phyloP scores from a whole-genome alignment of 2,113 vertebrate species.

The Tyto alba region DNA sequence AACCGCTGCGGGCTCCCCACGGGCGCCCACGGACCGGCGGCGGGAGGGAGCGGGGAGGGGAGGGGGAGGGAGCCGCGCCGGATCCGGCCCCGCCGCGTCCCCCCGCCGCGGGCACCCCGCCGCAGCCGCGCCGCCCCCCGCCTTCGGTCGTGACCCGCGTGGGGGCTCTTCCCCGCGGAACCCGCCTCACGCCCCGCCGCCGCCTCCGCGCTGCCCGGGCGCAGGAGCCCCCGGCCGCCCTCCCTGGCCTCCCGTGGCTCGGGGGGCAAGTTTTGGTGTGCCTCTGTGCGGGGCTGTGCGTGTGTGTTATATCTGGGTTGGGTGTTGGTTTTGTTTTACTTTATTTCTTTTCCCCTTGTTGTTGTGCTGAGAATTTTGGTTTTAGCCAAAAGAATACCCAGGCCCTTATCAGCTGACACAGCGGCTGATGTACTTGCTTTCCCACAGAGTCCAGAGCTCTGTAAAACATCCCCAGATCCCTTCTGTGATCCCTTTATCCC shows the following conservation, averaged over 20 bases:
- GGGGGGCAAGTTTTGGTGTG: not conserved
- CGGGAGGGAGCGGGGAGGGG: not conserved
- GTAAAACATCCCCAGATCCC: not conserved
- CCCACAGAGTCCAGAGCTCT: not conserved
- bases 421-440: not conserved
- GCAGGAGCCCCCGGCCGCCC: not conserved
- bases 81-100: not conserved
- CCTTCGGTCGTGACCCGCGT: not conserved
- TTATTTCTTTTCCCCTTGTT: accelerated
- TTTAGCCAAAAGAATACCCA: not conserved
- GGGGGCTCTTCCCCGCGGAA: not conserved
- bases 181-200: not conserved
- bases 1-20: not conserved
- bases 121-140: not conserved
- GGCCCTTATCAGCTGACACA: not conserved
- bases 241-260: not conserved
- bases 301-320: not conserved
- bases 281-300: not conserved
- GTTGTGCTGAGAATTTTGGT: not conserved
- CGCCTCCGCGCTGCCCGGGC: not conserved
- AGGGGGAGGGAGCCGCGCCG: not conserved
- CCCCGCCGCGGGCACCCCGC: not conserved
- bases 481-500: not conserved
- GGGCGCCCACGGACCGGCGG: not conserved
- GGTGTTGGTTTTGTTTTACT: not conserved